These are phyloP conservation scores for Macrosoma leucophasiata DNA, from an alignment of 2,888 invertebrate species.

Conservation along the genomic window DNA sequence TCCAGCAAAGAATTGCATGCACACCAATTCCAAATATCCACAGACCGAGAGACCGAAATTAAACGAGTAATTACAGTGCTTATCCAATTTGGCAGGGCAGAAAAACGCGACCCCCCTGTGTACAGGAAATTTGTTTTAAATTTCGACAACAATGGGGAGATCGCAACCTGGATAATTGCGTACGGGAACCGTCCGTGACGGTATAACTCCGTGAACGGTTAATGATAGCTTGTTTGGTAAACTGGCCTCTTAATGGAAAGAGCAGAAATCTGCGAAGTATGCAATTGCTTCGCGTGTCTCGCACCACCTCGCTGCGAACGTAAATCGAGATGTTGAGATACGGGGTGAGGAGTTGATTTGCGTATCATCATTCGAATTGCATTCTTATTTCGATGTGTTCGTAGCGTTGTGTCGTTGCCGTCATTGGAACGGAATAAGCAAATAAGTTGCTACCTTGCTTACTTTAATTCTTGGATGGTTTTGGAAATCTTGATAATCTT, in stretches of 20 bases:
- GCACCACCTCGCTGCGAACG: slow-evolving; percentile 29
- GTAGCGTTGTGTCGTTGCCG: too few species aligned
- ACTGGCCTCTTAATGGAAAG: slow-evolving; percentile 51
- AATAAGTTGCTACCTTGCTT: too few species aligned
- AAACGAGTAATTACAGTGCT: slow-evolving; percentile 71
- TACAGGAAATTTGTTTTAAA: slow-evolving; percentile 74
- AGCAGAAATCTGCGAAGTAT: slow-evolving; percentile 51
- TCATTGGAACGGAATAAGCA: too few species aligned
- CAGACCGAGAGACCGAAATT: slow-evolving; percentile 42
- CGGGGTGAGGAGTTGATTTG: slow-evolving; percentile 19
- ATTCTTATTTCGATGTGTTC: too few species aligned
- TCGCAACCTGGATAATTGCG: slow-evolving; percentile 65
- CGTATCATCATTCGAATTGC: too few species aligned
- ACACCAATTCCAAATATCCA: slow-evolving; percentile 46
- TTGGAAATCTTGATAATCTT: too few species aligned
- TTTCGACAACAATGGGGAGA: slow-evolving; percentile 75
- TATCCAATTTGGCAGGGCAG: slow-evolving; percentile 72
- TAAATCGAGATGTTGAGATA: slow-evolving; percentile 35
- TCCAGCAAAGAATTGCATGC: slow-evolving; percentile 41
- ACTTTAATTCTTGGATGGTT: too few species aligned
- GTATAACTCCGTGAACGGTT: slow-evolving; percentile 64
- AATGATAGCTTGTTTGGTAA: slow-evolving; percentile 62
- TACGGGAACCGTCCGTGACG: slow-evolving; percentile 64
- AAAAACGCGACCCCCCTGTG: slow-evolving; percentile 70
- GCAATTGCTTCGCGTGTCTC: slow-evolving; percentile 55